phyloP scores from a whole-genome alignment of 2,888 invertebrate genomes.

The Lutraria lutraria region DNA sequence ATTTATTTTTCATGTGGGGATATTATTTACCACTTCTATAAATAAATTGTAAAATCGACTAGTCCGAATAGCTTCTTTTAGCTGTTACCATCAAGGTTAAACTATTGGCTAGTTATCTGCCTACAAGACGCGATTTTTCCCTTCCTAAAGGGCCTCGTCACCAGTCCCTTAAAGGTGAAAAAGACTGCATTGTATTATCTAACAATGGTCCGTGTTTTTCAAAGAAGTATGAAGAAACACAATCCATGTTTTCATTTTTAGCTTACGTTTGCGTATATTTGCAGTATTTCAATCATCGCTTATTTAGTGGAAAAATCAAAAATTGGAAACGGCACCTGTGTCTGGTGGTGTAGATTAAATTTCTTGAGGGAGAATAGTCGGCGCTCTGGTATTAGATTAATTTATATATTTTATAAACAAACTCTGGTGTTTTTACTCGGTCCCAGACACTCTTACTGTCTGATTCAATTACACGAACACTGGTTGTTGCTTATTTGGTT shows the following conservation, averaged over 20 bases:
- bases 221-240: too few relatives aligned
- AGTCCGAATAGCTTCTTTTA: too few relatives aligned
- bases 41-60: too few relatives aligned
- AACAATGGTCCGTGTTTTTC: too few relatives aligned
- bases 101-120: too few relatives aligned
- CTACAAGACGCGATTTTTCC: too few relatives aligned
- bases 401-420: slow-evolving; percentile 68
- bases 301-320: background rate
- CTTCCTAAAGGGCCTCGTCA: too few relatives aligned
- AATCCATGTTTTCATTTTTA: background rate
- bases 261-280: background rate
- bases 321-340: slow-evolving; percentile 18
- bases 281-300: background rate
- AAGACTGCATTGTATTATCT: too few relatives aligned
- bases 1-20: too few relatives aligned
- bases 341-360: background rate
- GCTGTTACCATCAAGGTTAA: too few relatives aligned
- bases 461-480: slow-evolving; percentile 20
- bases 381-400: slow-evolving; percentile 62
- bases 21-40: too few relatives aligned
- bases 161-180: too few relatives aligned
- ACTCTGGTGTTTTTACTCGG: slow-evolving; percentile 18
- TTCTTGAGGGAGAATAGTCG: slow-evolving; percentile 31
- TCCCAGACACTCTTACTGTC: slow-evolving; percentile 31
- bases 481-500: slow-evolving; percentile 3